These are phyloP conservation scores for Scrobipalpa costella DNA, from an alignment of 2,888 invertebrate species.

Conservation along the genomic window DNA sequence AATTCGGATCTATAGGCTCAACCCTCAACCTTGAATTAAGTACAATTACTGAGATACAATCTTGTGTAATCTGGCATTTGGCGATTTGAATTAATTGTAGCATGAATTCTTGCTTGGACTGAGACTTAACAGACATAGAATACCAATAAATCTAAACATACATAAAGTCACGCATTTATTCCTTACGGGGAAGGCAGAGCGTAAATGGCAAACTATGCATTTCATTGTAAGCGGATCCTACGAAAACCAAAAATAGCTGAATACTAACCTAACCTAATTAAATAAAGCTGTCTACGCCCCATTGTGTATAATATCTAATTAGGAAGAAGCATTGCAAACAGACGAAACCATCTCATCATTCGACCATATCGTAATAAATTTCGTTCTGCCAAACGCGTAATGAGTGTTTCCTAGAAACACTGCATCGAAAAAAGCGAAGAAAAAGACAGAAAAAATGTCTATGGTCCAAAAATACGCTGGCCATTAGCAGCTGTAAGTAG, in stretches of 20 bases:
- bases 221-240: too few species aligned
- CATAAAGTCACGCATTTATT: too few species aligned
- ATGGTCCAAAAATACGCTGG: slow-evolving; percentile 19
- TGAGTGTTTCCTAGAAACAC: slow-evolving; percentile 64
- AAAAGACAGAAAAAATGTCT: slow-evolving; percentile 34
- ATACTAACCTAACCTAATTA: slow-evolving; percentile 4
- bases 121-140: background rate
- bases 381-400: slow-evolving; percentile 45
- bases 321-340: slow-evolving; percentile 36
- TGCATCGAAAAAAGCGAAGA: slow-evolving; percentile 48
- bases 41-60: background rate
- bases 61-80: background rate
- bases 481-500: slow-evolving; percentile 18
- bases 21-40: slow-evolving; percentile 13
- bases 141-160: too few species aligned
- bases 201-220: too few species aligned
- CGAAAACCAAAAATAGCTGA: background rate
- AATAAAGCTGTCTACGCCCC: background rate
- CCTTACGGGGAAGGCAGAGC: too few species aligned
- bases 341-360: slow-evolving; percentile 35
- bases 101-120: background rate
- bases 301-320: slow-evolving; percentile 32
- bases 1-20: slow-evolving; percentile 21
- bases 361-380: slow-evolving; percentile 49
- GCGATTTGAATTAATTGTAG: background rate